Evolutionary conservation across 2,888 invertebrate genomes (phyloP).

Genomic region (Scaptodrosophila latifasciaeformis): DNA sequence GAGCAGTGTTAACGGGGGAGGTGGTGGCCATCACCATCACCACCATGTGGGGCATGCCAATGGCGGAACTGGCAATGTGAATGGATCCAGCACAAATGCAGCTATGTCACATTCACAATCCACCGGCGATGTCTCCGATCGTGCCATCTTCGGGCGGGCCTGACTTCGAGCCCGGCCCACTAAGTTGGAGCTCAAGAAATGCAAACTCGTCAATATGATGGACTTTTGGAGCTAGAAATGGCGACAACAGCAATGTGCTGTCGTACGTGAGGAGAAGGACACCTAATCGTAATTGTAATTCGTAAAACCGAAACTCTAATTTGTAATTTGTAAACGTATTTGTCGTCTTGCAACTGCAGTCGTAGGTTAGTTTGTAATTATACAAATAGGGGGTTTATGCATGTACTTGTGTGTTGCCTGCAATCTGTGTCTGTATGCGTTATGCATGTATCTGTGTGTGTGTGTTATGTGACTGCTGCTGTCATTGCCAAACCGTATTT

Average conservation of each 20-base stretch:
- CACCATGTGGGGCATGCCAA: slow-evolving; percentile 17
- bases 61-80: slow-evolving; percentile 4
- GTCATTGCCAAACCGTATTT: slow-evolving; percentile 19
- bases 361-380: too few relatives aligned
- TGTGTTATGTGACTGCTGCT: slow-evolving; percentile 37
- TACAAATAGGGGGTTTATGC: slow-evolving; percentile 16
- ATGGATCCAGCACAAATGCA: slow-evolving; percentile 38
- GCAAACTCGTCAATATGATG: slow-evolving; percentile 76
- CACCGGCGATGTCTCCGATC: slow-evolving; percentile 79
- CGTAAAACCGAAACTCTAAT: too few relatives aligned
- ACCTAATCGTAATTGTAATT: too few relatives aligned
- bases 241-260: slow-evolving; percentile 57
- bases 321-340: slow-evolving; percentile 1
- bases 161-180: slow-evolving; percentile 76
- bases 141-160: slow-evolving; percentile 80
- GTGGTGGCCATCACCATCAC: slow-evolving; percentile 48
- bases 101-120: slow-evolving; percentile 80
- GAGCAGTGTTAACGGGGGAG: slow-evolving; percentile 72
- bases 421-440: slow-evolving; percentile 28
- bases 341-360: too few relatives aligned
- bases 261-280: slow-evolving; percentile 29
- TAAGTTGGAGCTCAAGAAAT: slow-evolving; percentile 74
- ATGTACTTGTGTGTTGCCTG: slow-evolving; percentile 20
- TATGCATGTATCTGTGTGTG: slow-evolving; percentile 1
- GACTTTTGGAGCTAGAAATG: slow-evolving; percentile 75